Conservation (phyloP, 2,888 invertebrate species). For the Piscicola geometra region DNA sequence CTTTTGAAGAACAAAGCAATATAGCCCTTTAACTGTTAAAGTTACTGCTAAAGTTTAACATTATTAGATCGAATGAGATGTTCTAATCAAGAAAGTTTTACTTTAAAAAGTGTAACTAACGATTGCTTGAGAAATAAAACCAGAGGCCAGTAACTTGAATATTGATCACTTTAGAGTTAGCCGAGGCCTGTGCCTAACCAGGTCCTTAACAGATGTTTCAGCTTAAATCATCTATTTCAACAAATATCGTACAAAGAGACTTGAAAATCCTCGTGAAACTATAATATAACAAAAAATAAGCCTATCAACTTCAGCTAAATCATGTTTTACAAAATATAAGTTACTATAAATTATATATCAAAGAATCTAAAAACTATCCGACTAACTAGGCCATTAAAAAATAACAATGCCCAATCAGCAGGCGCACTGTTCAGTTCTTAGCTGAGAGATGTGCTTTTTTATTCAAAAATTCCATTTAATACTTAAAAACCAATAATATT, state of each 20-base stretch:
- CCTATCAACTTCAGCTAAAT: neutral
- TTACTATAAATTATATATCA: neutral
- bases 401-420: constrained; percentile 18
- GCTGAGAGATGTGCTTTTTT: neutral
- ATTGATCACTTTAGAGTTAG: neutral
- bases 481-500: too few species aligned
- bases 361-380: constrained; percentile 12
- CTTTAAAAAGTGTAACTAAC: neutral
- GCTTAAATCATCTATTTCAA: neutral
- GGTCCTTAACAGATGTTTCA: constrained; percentile 16
- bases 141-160: neutral
- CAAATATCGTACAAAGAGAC: neutral
- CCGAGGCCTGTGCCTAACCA: neutral
- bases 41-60: too few species aligned
- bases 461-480: too few species aligned
- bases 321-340: neutral
- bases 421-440: constrained; percentile 11
- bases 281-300: neutral
- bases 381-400: constrained; percentile 6
- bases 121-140: neutral
- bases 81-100: too few species aligned
- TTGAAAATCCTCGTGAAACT: neutral
- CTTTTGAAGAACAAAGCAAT: too few species aligned
- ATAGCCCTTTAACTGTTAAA: too few species aligned
- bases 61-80: too few species aligned